These are phyloP conservation scores for Actenoides hombroni DNA, from an alignment of 2,113 vertebrate species.

Conservation along the genomic window DNA sequence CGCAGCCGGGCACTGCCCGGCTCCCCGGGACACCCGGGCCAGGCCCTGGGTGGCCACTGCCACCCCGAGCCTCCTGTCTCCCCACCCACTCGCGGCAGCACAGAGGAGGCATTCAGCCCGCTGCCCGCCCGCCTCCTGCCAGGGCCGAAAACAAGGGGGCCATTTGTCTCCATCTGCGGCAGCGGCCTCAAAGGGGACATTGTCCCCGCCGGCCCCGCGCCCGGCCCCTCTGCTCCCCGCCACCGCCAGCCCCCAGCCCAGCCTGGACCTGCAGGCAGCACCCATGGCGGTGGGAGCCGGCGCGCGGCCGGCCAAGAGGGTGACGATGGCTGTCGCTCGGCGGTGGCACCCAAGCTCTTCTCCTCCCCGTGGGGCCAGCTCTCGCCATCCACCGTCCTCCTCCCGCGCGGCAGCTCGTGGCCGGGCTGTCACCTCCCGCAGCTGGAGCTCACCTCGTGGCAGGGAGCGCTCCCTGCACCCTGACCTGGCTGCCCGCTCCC, in stretches of 20 bases:
- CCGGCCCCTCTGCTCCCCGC: not conserved
- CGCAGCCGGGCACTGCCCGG: constrained; percentile 11
- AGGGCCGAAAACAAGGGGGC: not conserved
- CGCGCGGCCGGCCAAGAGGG: not conserved
- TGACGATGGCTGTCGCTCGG: not conserved
- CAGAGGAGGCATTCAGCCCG: constrained; percentile 60
- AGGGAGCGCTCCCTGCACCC: rapidly evolving
- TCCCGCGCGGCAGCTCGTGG: rapidly evolving
- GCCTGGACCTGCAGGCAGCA: not conserved
- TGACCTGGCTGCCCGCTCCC: rapidly evolving
- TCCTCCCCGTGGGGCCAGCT: rapidly evolving
- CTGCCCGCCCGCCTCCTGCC: not conserved
- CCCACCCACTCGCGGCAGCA: constrained; percentile 30
- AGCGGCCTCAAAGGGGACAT: constrained; percentile 36
- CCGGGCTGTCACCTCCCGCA: rapidly evolving
- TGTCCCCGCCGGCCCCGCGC: not conserved
- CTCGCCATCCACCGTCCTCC: rapidly evolving
- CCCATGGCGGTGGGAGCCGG: not conserved
- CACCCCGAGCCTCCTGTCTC: constrained; percentile 1
- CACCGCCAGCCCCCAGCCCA: not conserved
- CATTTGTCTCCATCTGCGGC: constrained; percentile 39
- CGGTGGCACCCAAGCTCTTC: not conserved
- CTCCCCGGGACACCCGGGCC: not conserved
- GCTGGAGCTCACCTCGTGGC: not conserved
- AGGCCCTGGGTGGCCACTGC: not conserved